Base-by-base conservation (phyloP, 2,113 vertebrate genomes). In the Callionymus lyra region DNA sequence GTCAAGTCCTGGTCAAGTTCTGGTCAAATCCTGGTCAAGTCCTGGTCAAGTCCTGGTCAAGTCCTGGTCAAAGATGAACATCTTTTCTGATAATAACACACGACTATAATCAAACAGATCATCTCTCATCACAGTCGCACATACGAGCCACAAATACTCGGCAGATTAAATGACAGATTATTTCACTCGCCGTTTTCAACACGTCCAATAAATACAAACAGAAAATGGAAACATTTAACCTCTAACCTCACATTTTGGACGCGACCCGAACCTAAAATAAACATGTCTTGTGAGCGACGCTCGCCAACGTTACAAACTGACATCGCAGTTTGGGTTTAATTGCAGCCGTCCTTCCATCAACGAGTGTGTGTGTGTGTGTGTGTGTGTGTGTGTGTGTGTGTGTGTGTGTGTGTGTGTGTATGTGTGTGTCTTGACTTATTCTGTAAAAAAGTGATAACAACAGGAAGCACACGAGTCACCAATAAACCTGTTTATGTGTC, bases 201-300 rank as follows among this genome's bases (percentile, higher is more conserved):
- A n/a, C 38, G 34, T 46, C 50, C 34, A 68, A 52, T 49, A 62
- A 50, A 63, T 55, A 53, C 53, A 59, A 36, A 13, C 17, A 14
- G 42, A 41, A 65, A 56, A 69, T 37, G 15, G 37, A 57, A 68
- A 60, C 34, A 49, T 54, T 69, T 38, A 66, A 60, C 55, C 52
- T 71, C 62, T 50, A 53, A 60, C 57, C 57, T 59, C 41, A 31
- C 21, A 36, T 8, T 34, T 19, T 46, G 41, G 41, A 46, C 44
- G 50, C 41, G 47, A 50, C 56, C 50, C 71, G 65, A 56, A 14
- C 36, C 42, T 63, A 46, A 61, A 56, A 55, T 50, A 68, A 56
- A 53, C 32, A 17, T 27, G 34, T 54, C 51, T 69, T 54, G 12
- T 47, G 31, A 46, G 47, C 34, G 36, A 13, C n/a, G 34, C 13